Base-by-base conservation (phyloP, 2,113 vertebrate species). In the Pseudopodoces humilis region DNA sequence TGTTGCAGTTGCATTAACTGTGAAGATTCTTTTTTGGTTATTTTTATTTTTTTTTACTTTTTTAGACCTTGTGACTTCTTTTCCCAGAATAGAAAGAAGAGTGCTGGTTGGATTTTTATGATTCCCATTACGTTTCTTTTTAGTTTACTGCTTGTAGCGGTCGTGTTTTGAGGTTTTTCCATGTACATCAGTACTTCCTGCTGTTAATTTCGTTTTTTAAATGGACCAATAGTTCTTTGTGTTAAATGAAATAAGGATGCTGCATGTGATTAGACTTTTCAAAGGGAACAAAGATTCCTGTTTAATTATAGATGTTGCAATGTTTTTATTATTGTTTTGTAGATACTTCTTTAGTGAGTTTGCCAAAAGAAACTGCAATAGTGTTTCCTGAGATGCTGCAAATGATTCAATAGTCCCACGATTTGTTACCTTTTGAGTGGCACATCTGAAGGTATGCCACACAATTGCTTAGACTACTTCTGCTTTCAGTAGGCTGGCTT, bases 151-250 rank as follows among this genome's bases (percentile, higher is more conserved):
- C 72, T 64, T 1, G 2, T 87, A 50, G 46, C 59, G 77, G 37
- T 65, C 2, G 15, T 44, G 41, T 86, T 95, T 65, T 70, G 71
- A 86, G 35, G 77, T 24, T 69, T 69, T 65, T 65, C 33, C 25
- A 8, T 75, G 17, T 81, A 47, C 13, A 18, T 50, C 11, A 59
- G 9, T 67, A 65, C 25, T 94, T 86, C 60, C 71, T 90, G 64
- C 68, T 80, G 33, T 70, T 93, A 80, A 74, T 92, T 86, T 77
- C 5, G n/a, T 75, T 92, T 90, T 69, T 91, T n/a, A 65, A 78
- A 24, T 78, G 27, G 52, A 81, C 43, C 39, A 70, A 17, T 59
- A 74, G 52, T 55, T 88, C 56, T 72, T 71, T 80, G 33, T 72
- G 35, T 50, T 50, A 62, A 4, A 39, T 83, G 78, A 83, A 76